Evolutionary conservation across 2,888 invertebrate species (phyloP), one percentile per base, ranked within the genome.

Genomic region (Spodoptera littoralis): DNA sequence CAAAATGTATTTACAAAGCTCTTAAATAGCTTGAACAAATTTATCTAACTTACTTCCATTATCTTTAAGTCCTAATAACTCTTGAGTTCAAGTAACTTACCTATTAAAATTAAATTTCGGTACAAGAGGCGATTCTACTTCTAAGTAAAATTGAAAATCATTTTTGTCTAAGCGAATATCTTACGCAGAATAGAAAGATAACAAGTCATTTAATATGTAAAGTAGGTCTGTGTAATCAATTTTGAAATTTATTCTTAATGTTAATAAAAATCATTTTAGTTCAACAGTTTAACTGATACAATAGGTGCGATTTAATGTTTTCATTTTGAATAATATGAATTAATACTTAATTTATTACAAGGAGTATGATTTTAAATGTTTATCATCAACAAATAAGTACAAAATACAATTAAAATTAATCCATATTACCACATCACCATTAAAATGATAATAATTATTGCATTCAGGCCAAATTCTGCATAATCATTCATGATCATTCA

Each of bases 41-140:
- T 65, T 67, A 41, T 57, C 51, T 62, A 74, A 65, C 56, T 71
- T 57, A 47, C 54, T 72, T 55, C 47, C 49, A 68, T 74, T 74
- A 57, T 71, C 50, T 64, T 47, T 48, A 58, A 68, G 56, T 68
- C 24, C 12, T 50, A 71, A 56, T 68, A 73, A 61, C 47, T 70
- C 65, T 64, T 13, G 27, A 56, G 54, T 60, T 71, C 18, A 60
- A 65, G 13, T 60, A 58, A 67, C 43, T 58, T 58, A 45, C 30
- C 53, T 51, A 60, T 72, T 65, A 72, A 56, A 64, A 71, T 71
- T 72, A 58, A 69, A 69, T 58, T 62, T 45, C 2, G 18, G 30
- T 13, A 53, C 43, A 42, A 60, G 41, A 27, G 56, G 4, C 11
- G 52, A 52, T 70, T 56, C 51, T 60, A 55, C 44, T 42, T 22